Base-by-base conservation (phyloP, 1,140 invertebrate genomes). In the Brachionus sp. region DNA sequence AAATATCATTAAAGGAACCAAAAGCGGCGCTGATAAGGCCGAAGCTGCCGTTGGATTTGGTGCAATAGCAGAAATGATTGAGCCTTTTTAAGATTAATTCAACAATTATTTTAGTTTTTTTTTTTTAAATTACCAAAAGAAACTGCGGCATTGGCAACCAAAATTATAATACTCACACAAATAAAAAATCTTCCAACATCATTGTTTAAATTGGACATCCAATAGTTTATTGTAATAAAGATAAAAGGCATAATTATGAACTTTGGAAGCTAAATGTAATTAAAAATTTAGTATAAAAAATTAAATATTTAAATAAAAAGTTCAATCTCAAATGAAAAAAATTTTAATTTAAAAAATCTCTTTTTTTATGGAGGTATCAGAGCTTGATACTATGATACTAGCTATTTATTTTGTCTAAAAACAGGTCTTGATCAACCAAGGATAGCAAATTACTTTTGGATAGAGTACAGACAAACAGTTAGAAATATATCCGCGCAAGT, bases 141-240 rank as follows among this genome's bases (percentile, higher is more conserved):
- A 16, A 66, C 64, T 10, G 78, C 53, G 10, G 19, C 16, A 33
- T 42, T 66, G 5, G 78, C 39, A 0, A 82, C 78, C 25, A 82
- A 37, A 16, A 82, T 44, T 29, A 62, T 35, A 13, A 82, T 66
- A 5, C 29, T 33, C 0, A 64, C 35, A 16, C 50, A 82, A 12
- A 82, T 66, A 3, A 82, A 82, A 25, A 64, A 82, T 44, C 50
- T 23, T 16, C 57, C 57, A 23, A 50, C 78, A 25, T 82, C 78
- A 44, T 66, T 82, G 19, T 82, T 64, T 9, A 82, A 64, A 66
- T 50, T 66, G 12, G 57, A 42, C 78, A 82, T 82, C 78, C 78
- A 82, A 82, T 82, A 82, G 16, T 92, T 91, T 64, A 98, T 93
- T 5, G 92, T 87, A 0, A 93, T 93, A 89, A 68, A 82, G 16